Evolutionary conservation across 2,113 vertebrate genomes (phyloP).

Genomic region (Onychorhynchus coronatus): DNA sequence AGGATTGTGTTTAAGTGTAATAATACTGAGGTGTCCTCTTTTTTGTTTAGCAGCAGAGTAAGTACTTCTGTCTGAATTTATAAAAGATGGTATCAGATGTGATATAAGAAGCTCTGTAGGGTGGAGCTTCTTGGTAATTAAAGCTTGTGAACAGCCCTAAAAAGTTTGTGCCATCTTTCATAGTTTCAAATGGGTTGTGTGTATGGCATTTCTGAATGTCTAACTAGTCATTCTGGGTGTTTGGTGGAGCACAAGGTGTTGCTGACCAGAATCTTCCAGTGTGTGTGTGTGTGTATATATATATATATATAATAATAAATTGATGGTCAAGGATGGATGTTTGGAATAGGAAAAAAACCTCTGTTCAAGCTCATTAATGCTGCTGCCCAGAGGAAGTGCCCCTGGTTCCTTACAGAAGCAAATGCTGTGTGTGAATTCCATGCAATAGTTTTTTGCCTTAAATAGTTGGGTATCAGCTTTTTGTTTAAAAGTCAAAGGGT

Average conservation of each 20-base stretch:
- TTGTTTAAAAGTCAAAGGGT: background rate
- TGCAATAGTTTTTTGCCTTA: background rate
- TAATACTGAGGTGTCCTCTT: background rate
- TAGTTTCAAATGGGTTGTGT: background rate
- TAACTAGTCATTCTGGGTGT: background rate
- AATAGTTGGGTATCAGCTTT: background rate
- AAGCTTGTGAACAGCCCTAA: background rate
- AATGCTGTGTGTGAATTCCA: background rate
- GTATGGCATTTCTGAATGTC: background rate
- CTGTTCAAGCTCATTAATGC: background rate
- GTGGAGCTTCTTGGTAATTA: background rate
- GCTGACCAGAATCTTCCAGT: background rate
- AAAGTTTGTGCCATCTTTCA: background rate
- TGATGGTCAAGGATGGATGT: background rate
- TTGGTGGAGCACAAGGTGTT: background rate
- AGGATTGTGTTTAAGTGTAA: background rate
- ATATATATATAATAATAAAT: background rate
- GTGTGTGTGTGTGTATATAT: too few relatives aligned
- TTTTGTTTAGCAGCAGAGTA: background rate
- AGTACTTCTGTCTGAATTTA: background rate
- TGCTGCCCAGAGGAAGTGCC: background rate
- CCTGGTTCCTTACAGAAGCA: background rate
- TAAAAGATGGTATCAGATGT: background rate
- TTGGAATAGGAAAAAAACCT: background rate
- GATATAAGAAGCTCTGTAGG: background rate